phyloP scores from a whole-genome alignment of 2,797 vertebrate species.

The Cyclopterus lumpus region DNA sequence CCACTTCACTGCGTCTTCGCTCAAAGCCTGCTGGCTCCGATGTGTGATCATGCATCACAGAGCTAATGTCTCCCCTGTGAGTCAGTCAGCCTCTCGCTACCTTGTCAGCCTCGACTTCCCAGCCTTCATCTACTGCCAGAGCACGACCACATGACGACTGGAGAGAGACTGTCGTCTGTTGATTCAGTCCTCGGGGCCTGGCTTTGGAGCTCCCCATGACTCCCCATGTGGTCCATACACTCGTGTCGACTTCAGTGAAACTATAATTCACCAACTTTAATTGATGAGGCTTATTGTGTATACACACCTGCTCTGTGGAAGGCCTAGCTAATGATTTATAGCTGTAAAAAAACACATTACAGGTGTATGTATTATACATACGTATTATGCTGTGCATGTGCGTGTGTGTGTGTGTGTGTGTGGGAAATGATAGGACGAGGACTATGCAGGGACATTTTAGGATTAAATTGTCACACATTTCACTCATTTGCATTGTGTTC shows the following conservation, averaged over 20 bases:
- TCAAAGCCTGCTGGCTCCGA: constrained; percentile 66
- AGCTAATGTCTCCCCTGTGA: constrained; percentile 79
- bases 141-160: constrained; percentile 56
- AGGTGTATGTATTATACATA: neutral
- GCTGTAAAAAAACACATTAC: neutral
- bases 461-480: constrained; percentile 39
- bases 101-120: constrained; percentile 67
- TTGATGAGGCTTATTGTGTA: constrained; percentile 22
- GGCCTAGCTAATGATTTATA: constrained; percentile 14
- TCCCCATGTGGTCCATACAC: constrained; percentile 23
- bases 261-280: constrained; percentile 16
- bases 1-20: constrained; percentile 56
- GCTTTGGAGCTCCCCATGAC: constrained; percentile 16
- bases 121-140: constrained; percentile 71
- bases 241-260: constrained; percentile 10
- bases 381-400: too few relatives aligned
- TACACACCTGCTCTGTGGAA: constrained; percentile 11
- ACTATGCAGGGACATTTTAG: neutral
- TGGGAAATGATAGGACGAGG: constrained; percentile 13
- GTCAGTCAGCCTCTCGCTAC: constrained; percentile 76
- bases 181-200: constrained; percentile 27
- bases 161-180: constrained; percentile 51
- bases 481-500: constrained; percentile 43
- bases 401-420: neutral
- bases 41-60: constrained; percentile 76